These are phyloP conservation scores for Turnix velox DNA, from an alignment of 2,113 vertebrate genomes.

Conservation along the genomic window DNA sequence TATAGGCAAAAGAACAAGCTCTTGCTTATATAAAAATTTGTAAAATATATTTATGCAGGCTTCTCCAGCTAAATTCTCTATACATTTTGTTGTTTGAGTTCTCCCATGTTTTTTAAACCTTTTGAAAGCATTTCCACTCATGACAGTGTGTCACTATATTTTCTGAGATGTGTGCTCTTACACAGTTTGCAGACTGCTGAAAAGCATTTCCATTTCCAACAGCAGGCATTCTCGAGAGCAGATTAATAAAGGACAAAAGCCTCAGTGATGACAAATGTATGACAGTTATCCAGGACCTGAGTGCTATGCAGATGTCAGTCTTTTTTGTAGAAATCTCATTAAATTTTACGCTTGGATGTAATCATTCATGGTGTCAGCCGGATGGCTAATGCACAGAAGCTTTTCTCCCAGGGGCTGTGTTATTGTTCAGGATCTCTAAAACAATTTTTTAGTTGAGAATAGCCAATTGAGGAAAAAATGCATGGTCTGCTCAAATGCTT, in stretches of 20 bases:
- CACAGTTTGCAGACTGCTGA: constrained; percentile 20
- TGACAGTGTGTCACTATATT: constrained; percentile 18
- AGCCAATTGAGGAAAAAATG: constrained; percentile 21
- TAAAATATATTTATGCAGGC: not conserved
- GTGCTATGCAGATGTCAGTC: constrained; percentile 54
- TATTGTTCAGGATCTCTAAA: constrained; percentile 40
- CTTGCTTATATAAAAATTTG: not conserved
- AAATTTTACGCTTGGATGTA: constrained; percentile 43
- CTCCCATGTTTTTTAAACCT: constrained; percentile 7
- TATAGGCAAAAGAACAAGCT: not conserved
- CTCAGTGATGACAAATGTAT: constrained; percentile 40
- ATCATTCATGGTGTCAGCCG: constrained; percentile 56
- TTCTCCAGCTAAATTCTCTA: not conserved
- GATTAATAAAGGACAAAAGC: constrained; percentile 51
- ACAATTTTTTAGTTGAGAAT: constrained; percentile 48
- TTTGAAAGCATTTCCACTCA: not conserved
- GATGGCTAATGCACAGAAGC: constrained; percentile 5
- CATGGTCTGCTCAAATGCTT: not conserved
- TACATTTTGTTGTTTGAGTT: not conserved
- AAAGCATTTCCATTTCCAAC: constrained; percentile 41
- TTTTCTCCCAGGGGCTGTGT: not conserved
- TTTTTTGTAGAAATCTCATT: constrained; percentile 59
- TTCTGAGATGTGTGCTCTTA: not conserved
- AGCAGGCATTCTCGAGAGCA: constrained; percentile 31
- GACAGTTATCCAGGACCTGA: constrained; percentile 35